Evolutionary conservation across 35 echinoderm and acorn worm genomes (phyloP).

Genomic region (Hemicentrotus pulcherrimus): DNA sequence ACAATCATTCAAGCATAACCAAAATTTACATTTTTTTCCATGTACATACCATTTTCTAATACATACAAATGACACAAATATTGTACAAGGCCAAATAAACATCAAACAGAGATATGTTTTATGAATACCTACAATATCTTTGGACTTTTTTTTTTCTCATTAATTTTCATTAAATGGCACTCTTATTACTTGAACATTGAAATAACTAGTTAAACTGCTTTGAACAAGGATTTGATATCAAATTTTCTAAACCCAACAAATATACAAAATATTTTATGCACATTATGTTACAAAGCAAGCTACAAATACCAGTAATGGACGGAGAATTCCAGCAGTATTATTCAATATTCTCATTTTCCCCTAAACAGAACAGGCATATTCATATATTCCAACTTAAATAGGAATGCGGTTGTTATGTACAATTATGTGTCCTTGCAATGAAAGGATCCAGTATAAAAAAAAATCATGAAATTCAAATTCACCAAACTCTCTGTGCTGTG

Average conservation of each 20-base stretch:
- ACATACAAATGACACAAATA: not conserved
- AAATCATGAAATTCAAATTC: not conserved
- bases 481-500: not conserved
- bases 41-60: not conserved
- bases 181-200: not conserved
- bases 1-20: not conserved
- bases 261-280: not conserved
- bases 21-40: not conserved
- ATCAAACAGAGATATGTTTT: not conserved
- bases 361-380: not conserved
- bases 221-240: not conserved
- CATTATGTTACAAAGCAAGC: not conserved
- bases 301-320: not conserved
- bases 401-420: not conserved
- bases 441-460: not conserved
- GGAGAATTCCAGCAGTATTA: slow-evolving; percentile 2
- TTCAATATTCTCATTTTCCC: not conserved
- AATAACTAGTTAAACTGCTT: not conserved
- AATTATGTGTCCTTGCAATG: not conserved
- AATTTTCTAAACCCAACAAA: not conserved
- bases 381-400: not conserved
- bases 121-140: slow-evolving; percentile 1
- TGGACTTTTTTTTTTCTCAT: not conserved
- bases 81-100: not conserved
- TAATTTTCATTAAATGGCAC: not conserved